Conservation (phyloP, 2,113 vertebrate species). For the Cololabis saira region DNA sequence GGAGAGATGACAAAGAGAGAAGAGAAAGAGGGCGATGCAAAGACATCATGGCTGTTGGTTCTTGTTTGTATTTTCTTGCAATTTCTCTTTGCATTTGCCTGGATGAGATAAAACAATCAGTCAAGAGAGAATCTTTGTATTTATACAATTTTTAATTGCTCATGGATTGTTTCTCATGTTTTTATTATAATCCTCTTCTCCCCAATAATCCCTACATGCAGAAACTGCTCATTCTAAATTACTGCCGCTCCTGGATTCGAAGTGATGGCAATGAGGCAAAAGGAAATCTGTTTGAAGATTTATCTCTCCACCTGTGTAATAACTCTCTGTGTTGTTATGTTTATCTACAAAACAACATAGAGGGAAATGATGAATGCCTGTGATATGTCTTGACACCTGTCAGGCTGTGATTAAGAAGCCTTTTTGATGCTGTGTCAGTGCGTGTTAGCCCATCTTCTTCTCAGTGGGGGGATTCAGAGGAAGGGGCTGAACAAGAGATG, state of each 20-base stretch:
- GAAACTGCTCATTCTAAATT: conserved; percentile 20
- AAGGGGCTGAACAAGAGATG: no score
- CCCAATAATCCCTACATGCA: not conserved
- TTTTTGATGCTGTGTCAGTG: not conserved
- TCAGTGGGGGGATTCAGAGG: not conserved
- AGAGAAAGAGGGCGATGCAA: conserved; percentile 25
- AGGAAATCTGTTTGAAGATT: conserved; percentile 28
- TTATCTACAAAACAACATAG: conserved; percentile 50
- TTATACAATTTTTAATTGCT: not conserved
- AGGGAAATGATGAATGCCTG: conserved; percentile 45
- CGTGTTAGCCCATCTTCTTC: conserved; percentile 23
- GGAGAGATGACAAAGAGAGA: conserved; percentile 20
- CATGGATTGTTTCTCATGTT: not conserved
- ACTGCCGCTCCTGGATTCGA: conserved; percentile 19
- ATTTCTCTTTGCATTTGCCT: conserved; percentile 11
- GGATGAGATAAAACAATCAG: conserved; percentile 3
- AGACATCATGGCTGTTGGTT: conserved; percentile 24
- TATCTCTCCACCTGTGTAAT: conserved; percentile 50
- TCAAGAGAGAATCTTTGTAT: conserved; percentile 13
- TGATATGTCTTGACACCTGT: conserved; percentile 31
- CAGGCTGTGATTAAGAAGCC: conserved; percentile 46
- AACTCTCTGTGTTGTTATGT: conserved; percentile 42
- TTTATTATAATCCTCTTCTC: not conserved
- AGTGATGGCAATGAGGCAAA: not conserved
- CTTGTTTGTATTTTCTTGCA: conserved; percentile 29